Conservation (phyloP, 2,797 vertebrate species). For the Remorina albescens region DNA sequence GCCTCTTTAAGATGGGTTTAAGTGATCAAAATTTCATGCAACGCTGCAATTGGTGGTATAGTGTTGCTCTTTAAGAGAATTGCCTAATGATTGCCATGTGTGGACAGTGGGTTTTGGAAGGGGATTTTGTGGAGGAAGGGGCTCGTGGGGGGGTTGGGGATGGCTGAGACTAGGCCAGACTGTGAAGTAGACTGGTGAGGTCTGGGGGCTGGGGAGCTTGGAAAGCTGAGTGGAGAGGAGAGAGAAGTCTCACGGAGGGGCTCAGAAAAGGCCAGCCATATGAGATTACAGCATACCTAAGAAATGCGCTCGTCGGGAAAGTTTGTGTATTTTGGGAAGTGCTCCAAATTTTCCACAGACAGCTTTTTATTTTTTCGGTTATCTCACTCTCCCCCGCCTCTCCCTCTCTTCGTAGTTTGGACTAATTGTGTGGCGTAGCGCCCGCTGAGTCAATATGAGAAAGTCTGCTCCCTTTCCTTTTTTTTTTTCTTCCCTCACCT, state of each 20-base stretch:
- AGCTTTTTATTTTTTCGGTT: conserved; percentile 83
- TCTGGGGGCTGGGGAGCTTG: conserved; percentile 74
- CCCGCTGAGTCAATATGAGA: conserved; percentile 74
- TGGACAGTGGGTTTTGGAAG: conserved; percentile 82
- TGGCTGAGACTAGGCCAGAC: conserved; percentile 77
- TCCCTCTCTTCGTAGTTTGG: conserved; percentile 66
- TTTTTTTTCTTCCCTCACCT: conserved; percentile 62
- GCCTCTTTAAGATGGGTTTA: conserved; percentile 86
- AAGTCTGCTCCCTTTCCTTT: conserved; percentile 70
- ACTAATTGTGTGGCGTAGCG: conserved; percentile 78
- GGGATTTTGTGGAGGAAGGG: conserved; percentile 76
- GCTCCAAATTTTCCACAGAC: conserved; percentile 84
- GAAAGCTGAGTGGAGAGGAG: conserved; percentile 78
- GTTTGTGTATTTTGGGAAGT: conserved; percentile 80
- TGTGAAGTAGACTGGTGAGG: conserved; percentile 81
- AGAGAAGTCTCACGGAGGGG: conserved; percentile 78
- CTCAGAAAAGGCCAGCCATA: conserved; percentile 84
- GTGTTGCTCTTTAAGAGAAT: conserved; percentile 82
- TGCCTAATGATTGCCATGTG: conserved; percentile 84
- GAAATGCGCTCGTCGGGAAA: conserved; percentile 84
- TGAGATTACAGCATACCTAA: conserved; percentile 86
- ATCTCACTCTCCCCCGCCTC: conserved; percentile 73
- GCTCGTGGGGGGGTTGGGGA: conserved; percentile 68
- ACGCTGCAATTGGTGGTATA: conserved; percentile 82
- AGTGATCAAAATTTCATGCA: conserved; percentile 86